Base-by-base conservation (phyloP, 2,797 vertebrate genomes). In the Australoheros facetus region DNA sequence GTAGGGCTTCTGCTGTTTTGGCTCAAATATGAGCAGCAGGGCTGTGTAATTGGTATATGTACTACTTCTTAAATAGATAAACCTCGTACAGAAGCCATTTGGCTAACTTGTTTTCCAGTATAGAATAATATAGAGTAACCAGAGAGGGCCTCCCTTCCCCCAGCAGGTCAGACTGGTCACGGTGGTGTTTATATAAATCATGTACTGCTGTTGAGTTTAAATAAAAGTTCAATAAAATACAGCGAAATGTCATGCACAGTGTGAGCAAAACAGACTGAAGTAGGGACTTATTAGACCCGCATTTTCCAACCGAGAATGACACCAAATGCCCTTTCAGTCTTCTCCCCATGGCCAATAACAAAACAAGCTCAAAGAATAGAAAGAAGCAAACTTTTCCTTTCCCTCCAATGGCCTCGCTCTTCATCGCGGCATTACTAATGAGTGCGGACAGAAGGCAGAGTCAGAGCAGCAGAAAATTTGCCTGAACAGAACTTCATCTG, bases 391-490 rank as follows among this genome's bases (percentile, higher is more conserved):
- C 60, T 87, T 91, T 87, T 69, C 51, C 51, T 83, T 85, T 81
- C 73, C 79, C 82, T 91, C 86, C 58, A 10, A 57, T 85, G 81
- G 76, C 90, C 82, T 71, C 4, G 45, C 82, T 88, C 89, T 90
- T 93, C 91, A 93, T 91, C 57, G 1, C 82, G 71, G 85, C 86
- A 81, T 82, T 42, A 79, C 86, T 93, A 93, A 94, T 87, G 85
- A 93, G 85, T 58, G 71, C 26, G 28, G 91, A 95, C 94, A 94
- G 95, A 93, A 93, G 94, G 95, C 93, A 87, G 90, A 92, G 82
- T 89, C 91, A 93, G 80, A 87, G 91, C 88, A 86, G 94, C 91
- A 93, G 94, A 95, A 95, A 94, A 95, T 95, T 90, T 92, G 91
- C 94, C 94, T 94, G 81, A 86, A 87, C 90, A 79, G 88, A 79